Base-by-base conservation (phyloP, 1,140 invertebrate species). In the Mamestra configurata region DNA sequence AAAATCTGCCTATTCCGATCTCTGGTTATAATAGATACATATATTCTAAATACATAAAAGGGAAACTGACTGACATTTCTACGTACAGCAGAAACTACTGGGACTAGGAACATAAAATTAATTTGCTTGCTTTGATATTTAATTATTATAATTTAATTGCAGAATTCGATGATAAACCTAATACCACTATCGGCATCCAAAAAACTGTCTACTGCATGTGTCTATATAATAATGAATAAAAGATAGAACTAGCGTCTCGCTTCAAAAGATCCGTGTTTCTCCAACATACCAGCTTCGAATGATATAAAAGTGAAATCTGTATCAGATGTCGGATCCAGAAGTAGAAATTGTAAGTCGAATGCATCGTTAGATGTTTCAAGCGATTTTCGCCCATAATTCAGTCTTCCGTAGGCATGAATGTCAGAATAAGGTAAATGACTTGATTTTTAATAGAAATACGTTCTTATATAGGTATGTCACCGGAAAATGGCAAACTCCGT, bases 241-340 rank as follows among this genome's bases (percentile, higher is more conserved):
- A 61, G 13, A 61, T 61, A 61, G 31, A 8, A 31, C 31, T 7
- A 35, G 10, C 11, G 24, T 61, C 27, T n/a, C 27, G 57, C 57
- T 35, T 61, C 57, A 35, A 61, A 10, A 61, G 31, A 61, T 35
- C 24, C 27, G 31, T 61, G 24, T 35, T 35, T 61, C 57, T 24
- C 57, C 15, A 8, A 24, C 57, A 31, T 61, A 31, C 27, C 27
- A 35, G 53, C 27, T n/a, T 61, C 22, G 51, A 59, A 0, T 31
- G 6, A 31, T 61, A 18, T 61, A 61, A 61, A 31, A 61, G 57
- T 61, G 57, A 61, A 61, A 61, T 61, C 57, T 61, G 27, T 31
- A 61, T 61, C 27, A 2, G 13, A 31, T 31, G 57, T 61, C 27
- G 57, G 24, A 27, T 61, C 10, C 22, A 61, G 57, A 22, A 61